Base-by-base conservation (phyloP, 2,113 vertebrate genomes). In the Vidua macroura region DNA sequence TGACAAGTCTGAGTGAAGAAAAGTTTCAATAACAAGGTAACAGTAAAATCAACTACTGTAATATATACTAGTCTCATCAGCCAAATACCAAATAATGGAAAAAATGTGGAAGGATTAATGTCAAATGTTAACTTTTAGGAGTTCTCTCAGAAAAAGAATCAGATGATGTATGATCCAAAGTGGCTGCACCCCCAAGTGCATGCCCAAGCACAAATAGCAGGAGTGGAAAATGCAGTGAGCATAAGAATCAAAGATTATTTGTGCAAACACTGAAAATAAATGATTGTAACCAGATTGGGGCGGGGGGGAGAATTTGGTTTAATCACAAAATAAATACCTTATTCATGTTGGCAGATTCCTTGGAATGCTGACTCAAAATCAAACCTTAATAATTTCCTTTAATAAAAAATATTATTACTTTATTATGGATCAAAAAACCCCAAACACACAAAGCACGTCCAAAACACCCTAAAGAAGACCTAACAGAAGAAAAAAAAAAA, bases 351-450 rank as follows among this genome's bases (percentile, higher is more conserved):
- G 69, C 7, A 53, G 24, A 80, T 74, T 35, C 15, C 23, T 73
- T 23, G 13, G 5, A 94, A 75, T 16, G 9, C 5, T 80, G 37
- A 59, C 37, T 49, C 21, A 55, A 83, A 83, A 37, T 18, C 7
- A 35, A 93, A 15, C 9, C 78, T 66, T 23, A 16, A 46, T 15
- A 74, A 75, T 51, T 70, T 58, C 1, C 62, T 21, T 49, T 49
- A 25, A 44, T 19, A 39, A 44, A n/a, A 8, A 66, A 72, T 30
- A 46, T 30, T 53, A 59, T 35, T 22, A 43, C 4, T 52, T 69
- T 28, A 37, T 6, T 25, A 15, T 30, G 6, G 6, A 31, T 30
- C 1, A 33, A 56, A 52, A 39, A 28, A 3, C 0, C 8, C 3
- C 14, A 44, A 44, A 35, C 3, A 60, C 2, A 43, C 9, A 68